Evolutionary conservation across 2,113 vertebrate species (phyloP).

Genomic region (Symphodus melops): DNA sequence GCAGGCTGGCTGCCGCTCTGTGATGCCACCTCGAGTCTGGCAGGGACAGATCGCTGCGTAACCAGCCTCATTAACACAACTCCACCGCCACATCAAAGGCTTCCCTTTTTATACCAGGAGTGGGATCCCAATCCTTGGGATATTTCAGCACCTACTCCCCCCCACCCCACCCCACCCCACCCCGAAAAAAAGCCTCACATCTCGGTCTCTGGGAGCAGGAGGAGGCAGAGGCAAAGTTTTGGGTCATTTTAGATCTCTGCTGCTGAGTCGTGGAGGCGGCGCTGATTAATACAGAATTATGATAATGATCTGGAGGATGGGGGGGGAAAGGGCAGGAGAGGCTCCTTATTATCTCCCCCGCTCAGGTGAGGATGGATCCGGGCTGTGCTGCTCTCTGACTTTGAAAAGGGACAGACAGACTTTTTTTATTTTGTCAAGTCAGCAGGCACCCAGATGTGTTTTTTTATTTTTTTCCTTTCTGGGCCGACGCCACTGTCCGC

Average conservation of each 20-base stretch:
- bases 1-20: conserved; percentile 65
- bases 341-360: conserved; percentile 57
- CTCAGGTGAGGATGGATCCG: conserved; percentile 63
- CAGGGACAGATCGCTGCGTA: conserved; percentile 62
- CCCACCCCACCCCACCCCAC: too few species aligned
- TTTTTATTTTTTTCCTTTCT: conserved; percentile 8
- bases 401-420: conserved; percentile 51
- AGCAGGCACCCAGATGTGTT: conserved; percentile 46
- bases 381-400: conserved; percentile 62
- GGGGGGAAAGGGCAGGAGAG: conserved; percentile 57
- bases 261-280: conserved; percentile 43
- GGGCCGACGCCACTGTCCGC: conserved; percentile 2
- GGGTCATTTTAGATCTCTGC: conserved; percentile 69
- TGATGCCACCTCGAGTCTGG: conserved; percentile 72
- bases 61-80: conserved; percentile 73
- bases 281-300: conserved; percentile 77
- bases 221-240: conserved; percentile 58
- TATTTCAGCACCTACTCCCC: conserved; percentile 54
- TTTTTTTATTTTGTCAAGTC: conserved; percentile 66
- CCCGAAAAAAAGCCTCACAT: conserved; percentile 23
- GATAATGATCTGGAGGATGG: conserved; percentile 68
- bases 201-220: conserved; percentile 41
- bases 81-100: conserved; percentile 67
- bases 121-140: conserved; percentile 69
- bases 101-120: conserved; percentile 58